Base-by-base conservation (phyloP, 1,140 invertebrate species). In the Aphaenogaster floridana region DNA sequence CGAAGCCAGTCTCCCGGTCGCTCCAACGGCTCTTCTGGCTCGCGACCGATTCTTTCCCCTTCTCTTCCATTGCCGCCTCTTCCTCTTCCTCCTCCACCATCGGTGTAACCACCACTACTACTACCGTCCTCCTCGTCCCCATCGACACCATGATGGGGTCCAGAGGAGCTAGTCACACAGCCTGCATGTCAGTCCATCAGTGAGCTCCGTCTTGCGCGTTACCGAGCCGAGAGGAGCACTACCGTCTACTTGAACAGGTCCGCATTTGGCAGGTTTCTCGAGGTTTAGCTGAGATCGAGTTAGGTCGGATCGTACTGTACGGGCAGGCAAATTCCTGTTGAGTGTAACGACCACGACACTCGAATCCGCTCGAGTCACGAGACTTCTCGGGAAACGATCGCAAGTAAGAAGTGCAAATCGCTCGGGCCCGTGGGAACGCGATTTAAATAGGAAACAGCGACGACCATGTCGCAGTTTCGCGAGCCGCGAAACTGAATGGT, bases 111-210 rank as follows among this genome's bases (percentile, higher is more conserved):
- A 84, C 80, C 80, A 84, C 80, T 36, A 84, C 61, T 17, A 61
- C 48, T 28, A 21, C 36, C 48, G 17, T 39, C 57, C 21, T 80
- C 64, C 21, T 81, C 39, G 48, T 72, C 42, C 34, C 79, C 50
- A 61, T 86, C 84, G 84, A 79, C 83, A 84, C 52, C 68, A 59
- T 74, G 48, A 83, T 77, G 83, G 74, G 90, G 90, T 91, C 89
- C 89, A 91, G 90, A 87, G 77, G 83, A 74, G 42, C 69, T 86
- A 84, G 86, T 76, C 72, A 28, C n/a, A 57, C 77, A 80, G 83
- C 78, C 39, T 63, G 64, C 64, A 42, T 59, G 59, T 71, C 89
- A 91, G 91, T 92, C 88, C 85, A 80, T 86, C 86, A 89, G 86
- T 64, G 78, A 86, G 61, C 66, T 68, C 54, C 68, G 89, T 88